phyloP scores from a whole-genome alignment of 1,140 invertebrate species.

The Pseudomyrmex gracilis region DNA sequence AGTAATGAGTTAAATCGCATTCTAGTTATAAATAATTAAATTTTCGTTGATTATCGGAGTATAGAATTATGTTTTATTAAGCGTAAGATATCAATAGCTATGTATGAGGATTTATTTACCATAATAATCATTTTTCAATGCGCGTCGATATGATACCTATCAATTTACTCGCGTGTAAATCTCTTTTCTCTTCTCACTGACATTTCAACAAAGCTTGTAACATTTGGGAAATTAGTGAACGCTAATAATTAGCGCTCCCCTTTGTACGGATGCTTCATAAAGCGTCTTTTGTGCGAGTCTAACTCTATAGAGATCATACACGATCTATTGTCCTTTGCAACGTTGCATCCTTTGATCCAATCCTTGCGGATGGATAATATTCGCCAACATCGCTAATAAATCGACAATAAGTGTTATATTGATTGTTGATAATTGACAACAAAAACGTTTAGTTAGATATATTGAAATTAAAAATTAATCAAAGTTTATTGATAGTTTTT shows the following conservation, averaged over 20 bases:
- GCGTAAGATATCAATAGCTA: neutral
- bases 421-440: conserved; percentile 28
- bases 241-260: conserved; percentile 73
- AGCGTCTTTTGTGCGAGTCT: conserved; percentile 60
- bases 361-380: conserved; percentile 32
- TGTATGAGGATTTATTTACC: neutral
- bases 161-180: neutral
- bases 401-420: conserved; percentile 10
- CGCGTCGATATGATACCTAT: conserved; percentile 17
- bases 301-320: conserved; percentile 51
- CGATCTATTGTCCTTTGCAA: conserved; percentile 59
- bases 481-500: conserved; percentile 8
- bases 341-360: conserved; percentile 61
- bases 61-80: conserved; percentile 3
- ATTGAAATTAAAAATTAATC: neutral
- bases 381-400: conserved; percentile 19
- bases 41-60: neutral
- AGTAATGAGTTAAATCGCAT: neutral
- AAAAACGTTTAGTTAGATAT: conserved; percentile 41
- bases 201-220: conserved; percentile 47
- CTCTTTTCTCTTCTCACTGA: neutral
- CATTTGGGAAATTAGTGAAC: conserved; percentile 65
- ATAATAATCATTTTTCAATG: conserved; percentile 17
- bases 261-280: conserved; percentile 65
- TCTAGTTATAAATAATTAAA: conserved; percentile 16